A percentile compares a stretch with the other conserved stretches of the same genome.
phyloP scores from a whole-genome alignment of 1,140 invertebrate species.

The Scaptomyza hsui region DNA sequence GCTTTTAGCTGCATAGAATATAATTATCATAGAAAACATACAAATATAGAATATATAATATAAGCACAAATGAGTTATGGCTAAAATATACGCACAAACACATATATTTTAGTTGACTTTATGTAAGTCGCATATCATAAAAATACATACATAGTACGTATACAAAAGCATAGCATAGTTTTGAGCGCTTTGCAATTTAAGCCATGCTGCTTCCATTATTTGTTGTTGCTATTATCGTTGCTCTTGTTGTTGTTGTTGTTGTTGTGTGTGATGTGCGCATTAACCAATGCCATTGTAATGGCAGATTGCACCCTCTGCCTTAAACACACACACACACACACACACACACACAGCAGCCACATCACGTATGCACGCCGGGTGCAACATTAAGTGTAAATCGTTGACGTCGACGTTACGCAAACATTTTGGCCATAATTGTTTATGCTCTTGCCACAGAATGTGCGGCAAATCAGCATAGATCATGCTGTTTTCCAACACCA shows the following conservation, averaged over 20 bases:
- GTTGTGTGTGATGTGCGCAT: conserved; percentile 12
- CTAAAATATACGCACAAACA: conserved; percentile 9
- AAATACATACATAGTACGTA: conserved; percentile 10
- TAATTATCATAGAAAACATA: conserved; percentile 1
- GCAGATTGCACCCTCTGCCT: background rate
- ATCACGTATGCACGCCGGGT: conserved; percentile 30
- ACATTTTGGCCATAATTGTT: conserved; percentile 30
- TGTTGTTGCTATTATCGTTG: conserved; percentile 15
- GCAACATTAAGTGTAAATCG: conserved; percentile 26
- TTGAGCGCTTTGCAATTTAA: conserved; percentile 18
- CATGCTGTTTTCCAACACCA: background rate
- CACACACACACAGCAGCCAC: background rate
- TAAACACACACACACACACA: background rate
- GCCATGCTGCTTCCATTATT: conserved; percentile 30
- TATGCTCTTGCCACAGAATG: background rate
- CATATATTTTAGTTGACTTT: conserved; percentile 5
- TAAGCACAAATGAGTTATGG: conserved; percentile 11
- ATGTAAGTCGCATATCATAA: conserved; percentile 17
- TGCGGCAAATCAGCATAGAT: background rate
- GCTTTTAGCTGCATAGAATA: conserved; percentile 84
- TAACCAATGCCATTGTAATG: conserved; percentile 12
- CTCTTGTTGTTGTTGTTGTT: conserved; percentile 3
- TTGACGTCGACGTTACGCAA: background rate
- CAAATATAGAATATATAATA: conserved; percentile 6
- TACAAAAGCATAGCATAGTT: conserved; percentile 12